Conservation (phyloP, 2,888 invertebrate species). For the Xanthia togata region DNA sequence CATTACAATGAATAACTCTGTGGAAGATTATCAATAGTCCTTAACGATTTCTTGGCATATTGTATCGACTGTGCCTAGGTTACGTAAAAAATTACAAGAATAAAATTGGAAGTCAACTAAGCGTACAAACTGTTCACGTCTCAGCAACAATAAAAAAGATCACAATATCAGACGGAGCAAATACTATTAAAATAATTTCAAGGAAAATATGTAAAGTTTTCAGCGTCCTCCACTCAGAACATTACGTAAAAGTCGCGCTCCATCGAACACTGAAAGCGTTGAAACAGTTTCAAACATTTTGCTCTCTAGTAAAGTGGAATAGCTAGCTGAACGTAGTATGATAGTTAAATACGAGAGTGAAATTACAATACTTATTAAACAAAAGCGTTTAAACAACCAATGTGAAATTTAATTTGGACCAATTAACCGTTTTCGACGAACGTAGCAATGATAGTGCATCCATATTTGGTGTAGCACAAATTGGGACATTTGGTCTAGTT, state of each 20-base stretch:
- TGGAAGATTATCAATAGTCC: background rate
- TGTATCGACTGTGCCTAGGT: background rate
- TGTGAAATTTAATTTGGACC: constrained; percentile 56
- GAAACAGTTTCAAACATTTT: constrained; percentile 44
- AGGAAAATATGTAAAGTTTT: constrained; percentile 27
- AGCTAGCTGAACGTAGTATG: constrained; percentile 40
- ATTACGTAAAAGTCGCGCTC: constrained; percentile 20
- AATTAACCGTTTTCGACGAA: constrained; percentile 56
- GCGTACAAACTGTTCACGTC: background rate
- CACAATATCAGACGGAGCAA: background rate
- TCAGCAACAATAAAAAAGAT: background rate
- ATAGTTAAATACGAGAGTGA: constrained; percentile 47
- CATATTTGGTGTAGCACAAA: constrained; percentile 39
- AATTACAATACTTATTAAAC: constrained; percentile 59
- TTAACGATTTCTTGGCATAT: background rate
- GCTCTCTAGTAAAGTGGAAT: constrained; percentile 31
- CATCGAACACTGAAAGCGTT: constrained; percentile 29
- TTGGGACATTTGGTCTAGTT: constrained; percentile 38
- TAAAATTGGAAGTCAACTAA: background rate
- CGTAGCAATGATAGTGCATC: constrained; percentile 33
- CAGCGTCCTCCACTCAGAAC: constrained; percentile 3
- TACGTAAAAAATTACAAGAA: background rate
- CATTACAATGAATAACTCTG: background rate
- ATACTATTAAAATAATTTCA: constrained; percentile 11
- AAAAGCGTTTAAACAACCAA: constrained; percentile 47